Base-by-base conservation (phyloP, 2,797 vertebrate genomes). In the Sebastes alutus region DNA sequence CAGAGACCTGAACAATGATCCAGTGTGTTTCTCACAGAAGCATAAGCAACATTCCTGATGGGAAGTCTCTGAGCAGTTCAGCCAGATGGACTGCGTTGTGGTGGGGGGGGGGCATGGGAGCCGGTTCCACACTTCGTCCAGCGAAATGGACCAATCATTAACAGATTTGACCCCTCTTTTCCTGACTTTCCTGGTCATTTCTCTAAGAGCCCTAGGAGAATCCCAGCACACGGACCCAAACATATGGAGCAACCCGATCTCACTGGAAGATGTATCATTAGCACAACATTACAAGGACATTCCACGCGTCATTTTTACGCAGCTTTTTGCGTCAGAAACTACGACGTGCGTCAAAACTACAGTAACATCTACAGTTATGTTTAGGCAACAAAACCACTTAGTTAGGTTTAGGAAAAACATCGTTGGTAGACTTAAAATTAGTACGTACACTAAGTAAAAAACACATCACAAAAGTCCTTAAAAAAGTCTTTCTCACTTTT, bases 101-200 rank as follows among this genome's bases (percentile, higher is more conserved):
- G 0, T 8, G 49, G 2, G 20, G 46, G 11, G 14, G 52, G 72
- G 72, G 72, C 73, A 81, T 7, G 16, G 69, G 66, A 77, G 74
- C 63, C 59, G 74, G 78, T 82, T 90, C 64, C 75, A 87, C 79
- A 86, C 80, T 68, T 75, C 42, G 16, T 79, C 60, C 79, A 90
- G 71, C 16, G 65, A 91, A 91, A 80, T 82, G 82, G 75, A 63
- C 74, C 91, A 92, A 86, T 94, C 88, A 89, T 94, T 92, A 92
- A 77, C 90, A 92, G 85, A 89, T 84, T 60, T 91, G 87, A 90
- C 90, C 87, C 82, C 25, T 88, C 78, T 84, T 78, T 93, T 84
- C 76, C 87, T 81, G 81, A 82, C 75, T 87, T 52, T 52, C 49
- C 49, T 89, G 75, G 83, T 69, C 78, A 71, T 89, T 89, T 90